Conservation (phyloP, 2,113 vertebrate genomes). For the Aspiorhynchus laticeps region DNA sequence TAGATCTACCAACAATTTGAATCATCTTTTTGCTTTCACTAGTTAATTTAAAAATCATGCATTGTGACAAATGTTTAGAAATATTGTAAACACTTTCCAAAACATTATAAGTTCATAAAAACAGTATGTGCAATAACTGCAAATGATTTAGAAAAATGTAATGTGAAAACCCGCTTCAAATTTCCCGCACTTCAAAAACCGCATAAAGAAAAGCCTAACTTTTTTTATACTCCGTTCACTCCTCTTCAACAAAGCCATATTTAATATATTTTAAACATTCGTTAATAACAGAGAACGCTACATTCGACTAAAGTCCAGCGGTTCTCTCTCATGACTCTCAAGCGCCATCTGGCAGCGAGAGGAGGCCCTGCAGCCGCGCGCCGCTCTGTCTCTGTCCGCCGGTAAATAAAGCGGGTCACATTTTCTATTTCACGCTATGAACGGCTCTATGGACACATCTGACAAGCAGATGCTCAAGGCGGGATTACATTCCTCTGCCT, state of each 20-base stretch:
- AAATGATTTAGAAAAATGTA: neutral
- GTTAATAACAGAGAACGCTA: neutral
- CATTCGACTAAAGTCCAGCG: neutral
- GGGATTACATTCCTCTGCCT: constrained; percentile 55
- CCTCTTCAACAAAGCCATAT: neutral
- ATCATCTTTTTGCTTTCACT: neutral
- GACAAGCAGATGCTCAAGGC: constrained; percentile 52
- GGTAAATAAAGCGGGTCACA: constrained; percentile 44
- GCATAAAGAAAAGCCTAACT: too few relatives aligned
- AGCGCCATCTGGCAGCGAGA: constrained; percentile 60
- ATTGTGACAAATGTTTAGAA: neutral
- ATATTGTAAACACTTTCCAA: neutral
- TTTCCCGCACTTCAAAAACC: neutral
- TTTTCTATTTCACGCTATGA: constrained; percentile 51
- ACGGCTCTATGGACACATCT: constrained; percentile 43
- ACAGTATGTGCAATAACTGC: neutral
- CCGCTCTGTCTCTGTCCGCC: neutral
- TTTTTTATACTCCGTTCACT: neutral
- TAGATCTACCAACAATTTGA: neutral
- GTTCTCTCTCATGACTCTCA: constrained; percentile 23
- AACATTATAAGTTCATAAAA: neutral
- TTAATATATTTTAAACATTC: neutral
- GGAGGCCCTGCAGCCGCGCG: neutral
- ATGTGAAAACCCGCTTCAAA: too few relatives aligned
- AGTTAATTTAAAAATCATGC: neutral